These are phyloP conservation scores for Cirrhinus molitorella DNA, from an alignment of 2,797 vertebrate species.

Conservation along the genomic window DNA sequence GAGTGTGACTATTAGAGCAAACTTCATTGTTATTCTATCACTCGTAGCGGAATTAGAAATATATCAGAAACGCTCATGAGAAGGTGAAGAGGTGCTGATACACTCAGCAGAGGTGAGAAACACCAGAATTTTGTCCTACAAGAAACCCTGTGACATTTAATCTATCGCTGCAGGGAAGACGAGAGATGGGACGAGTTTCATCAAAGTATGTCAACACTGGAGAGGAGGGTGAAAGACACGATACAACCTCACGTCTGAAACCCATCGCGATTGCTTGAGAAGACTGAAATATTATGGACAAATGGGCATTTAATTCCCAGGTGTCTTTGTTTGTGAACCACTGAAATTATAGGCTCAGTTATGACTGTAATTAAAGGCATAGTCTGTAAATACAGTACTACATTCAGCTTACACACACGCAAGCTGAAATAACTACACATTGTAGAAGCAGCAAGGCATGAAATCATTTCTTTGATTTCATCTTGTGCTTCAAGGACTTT, in stretches of 20 bases:
- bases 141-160: conserved; percentile 30
- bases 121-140: conserved; percentile 16
- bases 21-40: conserved; percentile 18
- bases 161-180: not conserved
- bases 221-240: not conserved
- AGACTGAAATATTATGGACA: not conserved
- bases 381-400: not conserved
- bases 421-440: not conserved
- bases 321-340: not conserved
- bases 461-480: not conserved
- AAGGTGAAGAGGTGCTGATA: conserved; percentile 5
- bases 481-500: not conserved
- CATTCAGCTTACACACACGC: not conserved
- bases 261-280: not conserved
- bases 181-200: conserved; percentile 19
- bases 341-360: not conserved
- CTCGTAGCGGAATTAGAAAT: conserved; percentile 2
- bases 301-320: not conserved
- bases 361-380: not conserved
- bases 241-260: not conserved
- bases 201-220: conserved; percentile 22
- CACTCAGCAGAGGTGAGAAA: not conserved
- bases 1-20: conserved; percentile 5
- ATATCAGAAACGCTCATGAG: not conserved
- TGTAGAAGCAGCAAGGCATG: not conserved